These are phyloP conservation scores for Coelopa frigida DNA, from an alignment of 1,140 invertebrate genomes.

Conservation along the genomic window DNA sequence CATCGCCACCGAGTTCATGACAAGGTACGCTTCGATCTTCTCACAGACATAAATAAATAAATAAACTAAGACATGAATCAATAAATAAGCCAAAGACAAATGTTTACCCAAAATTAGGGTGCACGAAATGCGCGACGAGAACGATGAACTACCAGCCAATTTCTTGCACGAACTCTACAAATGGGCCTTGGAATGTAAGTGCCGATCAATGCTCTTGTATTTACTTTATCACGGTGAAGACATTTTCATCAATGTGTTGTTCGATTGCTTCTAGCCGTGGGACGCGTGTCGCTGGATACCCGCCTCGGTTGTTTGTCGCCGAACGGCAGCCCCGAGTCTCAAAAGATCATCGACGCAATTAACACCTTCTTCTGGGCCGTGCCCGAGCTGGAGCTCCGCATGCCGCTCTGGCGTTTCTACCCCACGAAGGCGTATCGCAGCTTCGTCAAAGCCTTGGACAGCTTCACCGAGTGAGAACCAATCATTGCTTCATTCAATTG, in stretches of 20 bases:
- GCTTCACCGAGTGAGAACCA: constrained; percentile 56
- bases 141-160: constrained; percentile 62
- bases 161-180: constrained; percentile 79
- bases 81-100: no score
- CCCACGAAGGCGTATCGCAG: constrained; percentile 66
- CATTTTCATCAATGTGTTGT: neutral
- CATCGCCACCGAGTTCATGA: constrained; percentile 64
- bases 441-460: constrained; percentile 65
- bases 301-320: constrained; percentile 68
- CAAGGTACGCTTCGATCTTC: constrained; percentile 48
- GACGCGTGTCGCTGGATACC: constrained; percentile 69
- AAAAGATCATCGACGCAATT: constrained; percentile 68
- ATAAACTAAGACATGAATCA: neutral
- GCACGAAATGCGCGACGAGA: constrained; percentile 56
- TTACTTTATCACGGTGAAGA: neutral
- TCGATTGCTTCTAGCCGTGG: constrained; percentile 56
- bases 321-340: constrained; percentile 56
- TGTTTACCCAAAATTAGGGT: constrained; percentile 51
- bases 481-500: neutral
- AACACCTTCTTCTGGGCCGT: constrained; percentile 75
- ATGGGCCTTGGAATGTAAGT: constrained; percentile 83
- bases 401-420: constrained; percentile 73
- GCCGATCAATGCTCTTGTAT: neutral
- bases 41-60: neutral
- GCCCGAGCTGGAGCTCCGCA: constrained; percentile 66